Conservation (phyloP, 2,113 vertebrate genomes). For the Nerophis lumbriciformis region DNA sequence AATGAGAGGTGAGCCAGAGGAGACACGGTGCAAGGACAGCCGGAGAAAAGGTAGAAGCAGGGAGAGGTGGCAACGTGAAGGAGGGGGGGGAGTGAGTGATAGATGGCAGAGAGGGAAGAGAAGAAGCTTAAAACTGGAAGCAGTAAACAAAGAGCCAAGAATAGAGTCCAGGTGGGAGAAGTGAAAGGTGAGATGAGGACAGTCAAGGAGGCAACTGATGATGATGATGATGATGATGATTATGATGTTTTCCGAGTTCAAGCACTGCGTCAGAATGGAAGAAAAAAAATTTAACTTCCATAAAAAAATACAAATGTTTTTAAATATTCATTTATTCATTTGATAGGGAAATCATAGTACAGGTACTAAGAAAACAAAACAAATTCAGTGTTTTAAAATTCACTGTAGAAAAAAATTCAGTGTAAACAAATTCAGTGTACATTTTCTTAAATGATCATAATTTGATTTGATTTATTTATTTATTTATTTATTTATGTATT, state of each 20-base stretch:
- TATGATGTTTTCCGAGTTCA: slow-evolving; percentile 9
- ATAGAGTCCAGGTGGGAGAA: slow-evolving; percentile 63
- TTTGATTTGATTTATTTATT: too few relatives aligned
- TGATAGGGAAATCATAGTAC: too few relatives aligned
- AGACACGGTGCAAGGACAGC: slow-evolving; percentile 65
- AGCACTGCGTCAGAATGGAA: neutral
- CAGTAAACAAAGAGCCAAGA: slow-evolving; percentile 67
- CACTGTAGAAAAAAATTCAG: too few relatives aligned
- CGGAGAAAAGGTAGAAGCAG: slow-evolving; percentile 61
- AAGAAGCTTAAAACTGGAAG: slow-evolving; percentile 54
- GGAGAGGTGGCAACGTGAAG: slow-evolving; percentile 54
- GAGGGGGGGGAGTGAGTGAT: slow-evolving; percentile 65
- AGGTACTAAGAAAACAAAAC: too few relatives aligned
- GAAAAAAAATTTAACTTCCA: neutral
- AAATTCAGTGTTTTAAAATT: too few relatives aligned
- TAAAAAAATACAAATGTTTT: neutral
- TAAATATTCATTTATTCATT: neutral
- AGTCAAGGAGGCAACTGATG: slow-evolving; percentile 24
- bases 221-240: slow-evolving; percentile 5
- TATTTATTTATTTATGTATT: too few relatives aligned
- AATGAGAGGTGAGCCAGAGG: slow-evolving; percentile 74
- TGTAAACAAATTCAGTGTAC: too few relatives aligned
- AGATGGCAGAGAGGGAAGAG: slow-evolving; percentile 48
- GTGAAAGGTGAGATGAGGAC: slow-evolving; percentile 41
- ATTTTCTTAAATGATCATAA: too few relatives aligned